Conservation (phyloP, 2,888 invertebrate genomes). For the Tetropium fuscum region DNA sequence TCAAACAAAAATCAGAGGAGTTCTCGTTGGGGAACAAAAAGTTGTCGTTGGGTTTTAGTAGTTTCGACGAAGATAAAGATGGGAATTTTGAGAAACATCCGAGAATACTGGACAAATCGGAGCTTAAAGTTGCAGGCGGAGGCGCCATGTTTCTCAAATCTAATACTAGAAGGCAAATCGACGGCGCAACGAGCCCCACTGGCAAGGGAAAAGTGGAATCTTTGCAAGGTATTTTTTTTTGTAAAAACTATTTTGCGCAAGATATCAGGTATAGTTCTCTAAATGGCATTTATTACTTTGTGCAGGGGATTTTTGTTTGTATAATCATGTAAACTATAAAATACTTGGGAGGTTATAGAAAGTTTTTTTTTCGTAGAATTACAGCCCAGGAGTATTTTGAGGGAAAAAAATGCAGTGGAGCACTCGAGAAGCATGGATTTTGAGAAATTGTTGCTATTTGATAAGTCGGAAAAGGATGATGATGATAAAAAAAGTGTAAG, state of each 20-base stretch:
- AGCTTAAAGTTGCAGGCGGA: slow-evolving; percentile 67
- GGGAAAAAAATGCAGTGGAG: slow-evolving; percentile 69
- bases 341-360: too few relatives aligned
- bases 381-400: slow-evolving; percentile 72
- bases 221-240: slow-evolving; percentile 15
- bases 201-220: slow-evolving; percentile 15
- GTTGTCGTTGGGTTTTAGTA: slow-evolving; percentile 57
- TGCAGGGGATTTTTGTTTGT: too few relatives aligned
- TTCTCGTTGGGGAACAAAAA: slow-evolving; percentile 54
- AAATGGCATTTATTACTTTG: too few relatives aligned
- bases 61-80: slow-evolving; percentile 60
- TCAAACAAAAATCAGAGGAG: slow-evolving; percentile 63
- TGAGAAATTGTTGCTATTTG: slow-evolving; percentile 51
- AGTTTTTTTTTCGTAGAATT: too few relatives aligned
- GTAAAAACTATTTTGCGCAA: too few relatives aligned
- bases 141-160: slow-evolving; percentile 76
- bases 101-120: slow-evolving; percentile 54
- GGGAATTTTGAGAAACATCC: slow-evolving; percentile 62
- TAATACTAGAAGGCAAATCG: slow-evolving; percentile 59
- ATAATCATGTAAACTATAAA: too few relatives aligned
- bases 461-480: slow-evolving; percentile 69
- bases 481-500: slow-evolving; percentile 83
- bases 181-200: slow-evolving; percentile 33
- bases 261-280: too few relatives aligned
- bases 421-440: slow-evolving; percentile 59